A percentile compares a stretch with the other conserved stretches of the same genome.
Conservation (phyloP, 2,797 vertebrate genomes). For the Orestias chungarensis region DNA sequence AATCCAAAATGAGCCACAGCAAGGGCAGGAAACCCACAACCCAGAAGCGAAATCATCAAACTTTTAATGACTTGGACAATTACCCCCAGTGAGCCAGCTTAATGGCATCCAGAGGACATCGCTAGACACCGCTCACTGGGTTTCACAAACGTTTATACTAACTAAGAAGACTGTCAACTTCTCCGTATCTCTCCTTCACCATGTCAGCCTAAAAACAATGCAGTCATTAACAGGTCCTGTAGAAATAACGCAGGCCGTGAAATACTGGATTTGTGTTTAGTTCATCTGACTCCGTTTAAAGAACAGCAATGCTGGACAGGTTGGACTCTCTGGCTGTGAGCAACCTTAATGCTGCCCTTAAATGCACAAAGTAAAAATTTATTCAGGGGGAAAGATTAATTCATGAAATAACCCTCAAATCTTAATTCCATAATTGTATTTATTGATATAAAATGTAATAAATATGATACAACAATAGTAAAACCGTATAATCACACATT, state of each 20-base stretch:
- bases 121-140: constrained; percentile 64
- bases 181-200: constrained; percentile 26
- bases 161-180: constrained; percentile 54
- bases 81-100: constrained; percentile 82
- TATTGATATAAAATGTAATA: constrained; percentile 29
- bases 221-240: constrained; percentile 17
- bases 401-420: constrained; percentile 9
- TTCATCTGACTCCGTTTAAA: background rate
- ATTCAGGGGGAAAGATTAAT: background rate
- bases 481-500: constrained; percentile 44
- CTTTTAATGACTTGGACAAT: constrained; percentile 87
- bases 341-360: background rate
- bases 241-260: constrained; percentile 34
- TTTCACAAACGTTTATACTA: constrained; percentile 44
- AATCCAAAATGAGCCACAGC: constrained; percentile 80
- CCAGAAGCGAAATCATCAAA: constrained; percentile 84
- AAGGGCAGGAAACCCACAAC: constrained; percentile 78
- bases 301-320: background rate
- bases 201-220: constrained; percentile 20
- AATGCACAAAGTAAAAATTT: background rate
- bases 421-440: background rate
- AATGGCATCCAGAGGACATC: constrained; percentile 82
- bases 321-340: background rate
- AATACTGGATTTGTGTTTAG: constrained; percentile 42
- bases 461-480: constrained; percentile 40